phyloP scores from a whole-genome alignment of 2,113 vertebrate genomes.

The Paradisaea rubra region DNA sequence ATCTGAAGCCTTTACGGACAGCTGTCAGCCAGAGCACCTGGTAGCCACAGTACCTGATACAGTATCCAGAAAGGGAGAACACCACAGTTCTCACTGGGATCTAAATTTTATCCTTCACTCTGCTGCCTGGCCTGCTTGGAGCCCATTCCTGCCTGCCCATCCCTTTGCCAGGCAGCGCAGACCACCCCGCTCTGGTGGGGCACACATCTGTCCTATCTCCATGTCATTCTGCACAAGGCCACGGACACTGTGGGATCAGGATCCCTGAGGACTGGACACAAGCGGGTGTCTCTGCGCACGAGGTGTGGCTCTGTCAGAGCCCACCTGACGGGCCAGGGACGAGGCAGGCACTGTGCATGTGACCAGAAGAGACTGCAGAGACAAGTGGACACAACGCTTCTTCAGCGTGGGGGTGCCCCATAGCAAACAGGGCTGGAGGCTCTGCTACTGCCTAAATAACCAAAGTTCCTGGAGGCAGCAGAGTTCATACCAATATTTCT shows the following conservation, averaged over 20 bases:
- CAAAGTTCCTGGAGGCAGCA: not conserved
- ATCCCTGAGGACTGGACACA: not conserved
- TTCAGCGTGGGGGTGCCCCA: not conserved
- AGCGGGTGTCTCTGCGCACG: fast-evolving
- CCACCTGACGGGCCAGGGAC: fast-evolving
- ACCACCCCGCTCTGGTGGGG: fast-evolving
- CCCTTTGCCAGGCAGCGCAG: not conserved
- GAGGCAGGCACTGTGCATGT: not conserved
- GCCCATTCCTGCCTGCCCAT: not conserved
- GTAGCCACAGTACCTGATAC: not conserved
- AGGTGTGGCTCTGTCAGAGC: not conserved
- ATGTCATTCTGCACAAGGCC: not conserved
- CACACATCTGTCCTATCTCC: not conserved
- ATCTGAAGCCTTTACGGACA: not conserved
- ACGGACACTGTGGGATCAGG: fast-evolving
- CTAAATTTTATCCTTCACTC: not conserved
- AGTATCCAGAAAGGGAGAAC: not conserved
- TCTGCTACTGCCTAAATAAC: not conserved
- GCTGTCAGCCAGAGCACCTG: not conserved
- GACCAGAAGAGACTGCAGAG: not conserved
- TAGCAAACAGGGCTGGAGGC: not conserved
- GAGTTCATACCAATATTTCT: not conserved
- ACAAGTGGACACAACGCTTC: fast-evolving
- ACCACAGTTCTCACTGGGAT: not conserved
- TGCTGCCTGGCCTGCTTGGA: not conserved